A percentile compares a stretch with the other conserved stretches of the same genome.
Evolutionary conservation across 2,113 vertebrate genomes (phyloP).

Genomic region (Actenoides lindsayi): DNA sequence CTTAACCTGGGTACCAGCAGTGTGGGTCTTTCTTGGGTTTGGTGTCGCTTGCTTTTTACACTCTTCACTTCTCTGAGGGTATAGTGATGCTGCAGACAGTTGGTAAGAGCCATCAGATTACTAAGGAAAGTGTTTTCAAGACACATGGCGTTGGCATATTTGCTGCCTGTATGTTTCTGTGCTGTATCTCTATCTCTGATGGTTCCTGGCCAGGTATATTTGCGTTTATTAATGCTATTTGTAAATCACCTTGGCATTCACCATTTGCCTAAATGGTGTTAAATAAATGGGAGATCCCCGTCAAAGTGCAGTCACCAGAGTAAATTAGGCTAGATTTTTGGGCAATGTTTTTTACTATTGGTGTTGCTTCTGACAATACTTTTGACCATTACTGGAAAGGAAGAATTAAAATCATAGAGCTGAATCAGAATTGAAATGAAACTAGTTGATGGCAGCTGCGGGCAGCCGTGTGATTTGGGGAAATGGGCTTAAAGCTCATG

Average conservation of each 20-base stretch:
- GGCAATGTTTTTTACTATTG: background rate
- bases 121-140: background rate
- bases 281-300: background rate
- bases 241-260: background rate
- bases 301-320: background rate
- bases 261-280: background rate
- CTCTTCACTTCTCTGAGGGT: background rate
- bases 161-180: background rate
- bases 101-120: background rate
- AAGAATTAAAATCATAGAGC: slow-evolving; percentile 7
- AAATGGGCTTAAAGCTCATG: background rate
- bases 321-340: background rate
- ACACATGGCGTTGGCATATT: background rate
- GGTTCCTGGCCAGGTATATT: background rate
- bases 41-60: background rate
- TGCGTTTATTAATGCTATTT: background rate
- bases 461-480: background rate
- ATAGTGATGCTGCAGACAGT: background rate
- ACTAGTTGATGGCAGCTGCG: background rate
- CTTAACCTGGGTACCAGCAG: background rate
- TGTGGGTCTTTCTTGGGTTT: background rate
- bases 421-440: background rate
- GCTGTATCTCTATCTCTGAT: background rate
- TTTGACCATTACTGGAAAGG: background rate
- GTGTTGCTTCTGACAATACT: background rate